Evolutionary conservation across 2,113 vertebrate species (phyloP).

Genomic region (Pomatorhinus ruficollis): DNA sequence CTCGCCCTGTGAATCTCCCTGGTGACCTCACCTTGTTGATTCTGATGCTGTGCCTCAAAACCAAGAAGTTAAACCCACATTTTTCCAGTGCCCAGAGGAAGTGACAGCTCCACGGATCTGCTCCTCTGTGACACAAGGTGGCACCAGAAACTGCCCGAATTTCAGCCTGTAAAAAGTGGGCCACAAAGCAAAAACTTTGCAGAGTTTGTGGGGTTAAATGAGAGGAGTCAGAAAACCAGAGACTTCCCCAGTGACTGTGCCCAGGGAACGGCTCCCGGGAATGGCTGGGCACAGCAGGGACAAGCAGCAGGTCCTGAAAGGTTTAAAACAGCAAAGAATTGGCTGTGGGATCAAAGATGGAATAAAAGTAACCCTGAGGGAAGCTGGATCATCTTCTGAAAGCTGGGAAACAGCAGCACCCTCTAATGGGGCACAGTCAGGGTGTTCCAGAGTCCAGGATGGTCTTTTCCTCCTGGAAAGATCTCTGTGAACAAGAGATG

Average conservation of each 20-base stretch:
- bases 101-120: neutral
- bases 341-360: neutral
- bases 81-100: neutral
- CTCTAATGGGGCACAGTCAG: accelerated
- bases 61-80: neutral
- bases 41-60: neutral
- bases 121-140: conserved; percentile 11
- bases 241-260: accelerated
- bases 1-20: neutral
- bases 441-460: accelerated
- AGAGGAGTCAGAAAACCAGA: accelerated
- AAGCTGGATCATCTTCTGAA: no score
- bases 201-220: neutral
- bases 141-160: conserved; percentile 19
- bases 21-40: neutral
- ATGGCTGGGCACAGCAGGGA: neutral
- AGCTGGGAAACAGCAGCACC: neutral
- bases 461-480: neutral
- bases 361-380: neutral
- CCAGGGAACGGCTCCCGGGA: neutral
- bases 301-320: neutral
- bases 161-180: neutral
- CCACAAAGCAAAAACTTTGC: neutral
- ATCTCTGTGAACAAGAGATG: neutral
- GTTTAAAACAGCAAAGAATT: neutral